Conservation (phyloP, 2,888 invertebrate genomes). For the Drosophila infuscata region DNA sequence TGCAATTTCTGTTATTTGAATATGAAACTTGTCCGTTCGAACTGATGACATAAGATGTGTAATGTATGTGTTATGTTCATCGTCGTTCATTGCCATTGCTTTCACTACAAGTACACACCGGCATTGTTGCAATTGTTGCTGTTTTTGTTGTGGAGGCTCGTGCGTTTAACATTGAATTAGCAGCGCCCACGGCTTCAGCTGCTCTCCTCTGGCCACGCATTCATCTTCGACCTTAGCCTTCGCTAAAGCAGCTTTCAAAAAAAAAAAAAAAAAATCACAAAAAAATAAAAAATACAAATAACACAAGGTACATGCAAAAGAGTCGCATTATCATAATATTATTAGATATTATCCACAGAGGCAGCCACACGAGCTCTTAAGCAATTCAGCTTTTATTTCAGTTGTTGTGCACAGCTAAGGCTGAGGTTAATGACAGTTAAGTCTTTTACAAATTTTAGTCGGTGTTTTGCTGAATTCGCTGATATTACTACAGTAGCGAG, state of each 20-base stretch:
- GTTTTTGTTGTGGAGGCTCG: constrained; percentile 25
- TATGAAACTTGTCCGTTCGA: constrained; percentile 18
- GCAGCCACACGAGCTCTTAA: constrained; percentile 41
- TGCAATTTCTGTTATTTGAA: constrained; percentile 14
- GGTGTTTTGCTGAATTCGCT: constrained; percentile 3
- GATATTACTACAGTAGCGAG: constrained; percentile 40
- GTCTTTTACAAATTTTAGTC: constrained; percentile 36
- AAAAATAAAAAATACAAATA: neutral
- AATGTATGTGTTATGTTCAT: constrained; percentile 16
- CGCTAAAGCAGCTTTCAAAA: constrained; percentile 37
- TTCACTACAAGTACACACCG: constrained; percentile 51
- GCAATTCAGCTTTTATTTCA: constrained; percentile 17
- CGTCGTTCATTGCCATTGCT: constrained; percentile 63
- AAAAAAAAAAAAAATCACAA: neutral
- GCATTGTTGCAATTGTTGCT: neutral
- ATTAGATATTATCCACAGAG: constrained; percentile 48
- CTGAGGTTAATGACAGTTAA: constrained; percentile 57
- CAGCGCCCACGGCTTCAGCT: constrained; percentile 56
- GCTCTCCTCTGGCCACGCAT: constrained; percentile 31
- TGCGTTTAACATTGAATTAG: constrained; percentile 69
- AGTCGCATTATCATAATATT: constrained; percentile 51
- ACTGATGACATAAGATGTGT: constrained; percentile 46
- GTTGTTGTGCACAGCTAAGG: constrained; percentile 16
- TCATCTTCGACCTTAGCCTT: constrained; percentile 69
- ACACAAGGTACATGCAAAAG: constrained; percentile 37